phyloP scores from a whole-genome alignment of 2,113 vertebrate genomes.

The Acrocephalus arundinaceus region DNA sequence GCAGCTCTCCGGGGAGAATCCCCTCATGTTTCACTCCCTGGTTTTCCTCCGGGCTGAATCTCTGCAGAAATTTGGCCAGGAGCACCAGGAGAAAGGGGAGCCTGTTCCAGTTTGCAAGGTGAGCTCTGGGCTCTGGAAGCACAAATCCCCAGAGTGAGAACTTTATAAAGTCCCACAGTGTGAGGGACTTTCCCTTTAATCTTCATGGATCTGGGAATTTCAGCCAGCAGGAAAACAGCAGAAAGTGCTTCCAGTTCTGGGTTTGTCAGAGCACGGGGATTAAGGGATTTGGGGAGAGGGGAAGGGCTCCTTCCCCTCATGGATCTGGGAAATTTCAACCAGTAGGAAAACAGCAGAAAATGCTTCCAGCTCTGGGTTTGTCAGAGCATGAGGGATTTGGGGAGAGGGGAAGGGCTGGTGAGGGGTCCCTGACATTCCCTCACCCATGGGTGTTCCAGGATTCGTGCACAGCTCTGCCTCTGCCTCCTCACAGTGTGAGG shows the following conservation, averaged over 20 bases:
- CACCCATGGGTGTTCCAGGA: fast-evolving
- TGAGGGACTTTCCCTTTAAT: fast-evolving
- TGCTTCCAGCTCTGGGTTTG: no score
- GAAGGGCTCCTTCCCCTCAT: no score
- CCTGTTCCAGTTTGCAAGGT: not conserved
- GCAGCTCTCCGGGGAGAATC: not conserved
- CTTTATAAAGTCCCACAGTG: fast-evolving
- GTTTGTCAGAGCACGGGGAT: fast-evolving
- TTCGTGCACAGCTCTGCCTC: not conserved
- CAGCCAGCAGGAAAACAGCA: not conserved
- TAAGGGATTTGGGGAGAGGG: no score
- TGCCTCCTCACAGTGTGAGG: fast-evolving
- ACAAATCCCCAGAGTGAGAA: not conserved
- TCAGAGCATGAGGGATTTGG: not conserved
- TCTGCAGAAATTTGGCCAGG: not conserved
- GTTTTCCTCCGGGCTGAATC: not conserved
- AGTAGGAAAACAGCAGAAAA: no score
- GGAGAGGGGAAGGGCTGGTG: not conserved
- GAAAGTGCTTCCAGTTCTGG: fast-evolving
- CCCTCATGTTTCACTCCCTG: fast-evolving
- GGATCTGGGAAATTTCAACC: no score
- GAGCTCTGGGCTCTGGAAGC: not conserved
- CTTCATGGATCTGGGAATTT: not conserved
- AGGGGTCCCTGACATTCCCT: no score
- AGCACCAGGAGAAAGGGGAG: not conserved